A percentile compares a stretch with the other conserved stretches of the same genome.
phyloP scores from a whole-genome alignment of 2,113 vertebrate species.

The Micromys minutus region DNA sequence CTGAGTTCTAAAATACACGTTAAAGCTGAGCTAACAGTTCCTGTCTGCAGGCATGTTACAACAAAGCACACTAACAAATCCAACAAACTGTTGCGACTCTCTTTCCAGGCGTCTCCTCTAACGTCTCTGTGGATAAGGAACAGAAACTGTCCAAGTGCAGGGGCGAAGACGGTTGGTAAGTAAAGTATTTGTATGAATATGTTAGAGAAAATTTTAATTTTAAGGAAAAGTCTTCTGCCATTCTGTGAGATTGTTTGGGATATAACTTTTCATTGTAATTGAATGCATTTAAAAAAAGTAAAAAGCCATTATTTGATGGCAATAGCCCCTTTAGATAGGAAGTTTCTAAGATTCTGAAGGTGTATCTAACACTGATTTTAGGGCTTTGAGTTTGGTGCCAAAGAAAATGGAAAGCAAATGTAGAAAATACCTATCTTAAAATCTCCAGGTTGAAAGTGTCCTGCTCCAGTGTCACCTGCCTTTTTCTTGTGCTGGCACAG shows the following conservation, averaged over 20 bases:
- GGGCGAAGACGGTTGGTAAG: slow-evolving; percentile 86
- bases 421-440: not conserved
- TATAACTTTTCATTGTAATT: not conserved
- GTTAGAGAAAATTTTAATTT: not conserved
- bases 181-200: not conserved
- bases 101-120: slow-evolving; percentile 76
- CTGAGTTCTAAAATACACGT: slow-evolving; percentile 32
- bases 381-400: not conserved
- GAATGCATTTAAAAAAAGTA: not conserved
- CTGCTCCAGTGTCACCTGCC: not conserved
- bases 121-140: slow-evolving; percentile 82
- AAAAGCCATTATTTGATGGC: not conserved
- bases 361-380: not conserved
- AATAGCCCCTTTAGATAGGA: not conserved
- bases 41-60: not conserved
- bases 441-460: not conserved
- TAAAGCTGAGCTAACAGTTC: not conserved
- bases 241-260: not conserved
- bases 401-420: not conserved
- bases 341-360: not conserved
- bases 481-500: not conserved
- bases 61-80: not conserved
- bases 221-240: not conserved
- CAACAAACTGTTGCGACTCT: not conserved
- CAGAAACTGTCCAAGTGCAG: slow-evolving; percentile 81